A percentile compares a stretch with the other conserved stretches of the same genome.
Evolutionary conservation across 2,888 invertebrate genomes (phyloP).

Genomic region (Calliphora vomitoria): DNA sequence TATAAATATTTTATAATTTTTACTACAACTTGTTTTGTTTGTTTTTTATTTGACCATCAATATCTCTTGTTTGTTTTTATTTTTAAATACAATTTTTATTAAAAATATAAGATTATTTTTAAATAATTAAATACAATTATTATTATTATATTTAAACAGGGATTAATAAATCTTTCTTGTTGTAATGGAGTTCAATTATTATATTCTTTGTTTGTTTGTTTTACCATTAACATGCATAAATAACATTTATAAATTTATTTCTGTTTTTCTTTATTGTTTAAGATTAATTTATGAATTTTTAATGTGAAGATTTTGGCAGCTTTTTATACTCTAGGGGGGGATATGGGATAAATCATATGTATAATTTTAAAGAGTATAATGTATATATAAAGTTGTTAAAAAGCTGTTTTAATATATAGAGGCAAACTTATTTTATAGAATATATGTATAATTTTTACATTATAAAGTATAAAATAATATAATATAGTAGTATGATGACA

Average conservation of each 20-base stretch:
- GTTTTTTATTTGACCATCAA: slow-evolving; percentile 68
- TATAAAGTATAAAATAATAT: slow-evolving; percentile 23
- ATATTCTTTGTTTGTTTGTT: slow-evolving; percentile 23
- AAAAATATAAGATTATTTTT: slow-evolving; percentile 67
- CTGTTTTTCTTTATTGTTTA: slow-evolving; percentile 20
- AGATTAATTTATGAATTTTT: slow-evolving; percentile 19
- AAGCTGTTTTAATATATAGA: slow-evolving; percentile 41
- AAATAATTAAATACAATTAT: slow-evolving; percentile 58
- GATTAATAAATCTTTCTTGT: slow-evolving; percentile 39
- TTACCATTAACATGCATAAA: slow-evolving; percentile 59
- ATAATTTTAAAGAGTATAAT: slow-evolving; percentile 48
- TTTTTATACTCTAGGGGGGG: slow-evolving; percentile 51
- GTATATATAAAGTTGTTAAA: slow-evolving; percentile 13
- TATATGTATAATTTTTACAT: slow-evolving; percentile 22
- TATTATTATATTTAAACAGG: slow-evolving; percentile 41
- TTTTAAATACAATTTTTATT: slow-evolving; percentile 66
- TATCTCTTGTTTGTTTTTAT: slow-evolving; percentile 45
- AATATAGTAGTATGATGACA: too few relatives aligned
- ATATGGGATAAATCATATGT: slow-evolving; percentile 31
- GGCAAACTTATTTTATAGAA: slow-evolving; percentile 25
- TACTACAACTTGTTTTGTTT: slow-evolving; percentile 57
- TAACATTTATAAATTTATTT: slow-evolving; percentile 55
- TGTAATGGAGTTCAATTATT: slow-evolving; percentile 48
- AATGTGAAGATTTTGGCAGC: slow-evolving; percentile 66
- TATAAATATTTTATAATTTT: slow-evolving; percentile 65